Evolutionary conservation across 2,888 invertebrate species (phyloP).

Genomic region (Apeira syringaria): DNA sequence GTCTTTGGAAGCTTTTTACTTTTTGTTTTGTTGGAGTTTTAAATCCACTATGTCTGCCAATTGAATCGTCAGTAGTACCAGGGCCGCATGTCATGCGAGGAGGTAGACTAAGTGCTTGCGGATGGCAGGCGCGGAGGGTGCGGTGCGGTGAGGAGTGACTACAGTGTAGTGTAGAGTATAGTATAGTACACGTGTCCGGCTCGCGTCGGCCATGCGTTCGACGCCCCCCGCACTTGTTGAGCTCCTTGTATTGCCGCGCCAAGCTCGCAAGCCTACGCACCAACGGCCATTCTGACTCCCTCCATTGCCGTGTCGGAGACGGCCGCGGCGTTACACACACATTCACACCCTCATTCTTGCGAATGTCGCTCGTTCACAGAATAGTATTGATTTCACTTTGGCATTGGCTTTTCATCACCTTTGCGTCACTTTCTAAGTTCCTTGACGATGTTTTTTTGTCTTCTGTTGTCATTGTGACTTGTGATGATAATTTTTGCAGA

Average conservation of each 20-base stretch:
- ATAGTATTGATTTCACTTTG: conserved; percentile 45
- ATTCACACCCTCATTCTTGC: conserved; percentile 47
- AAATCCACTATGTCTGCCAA: conserved; percentile 77
- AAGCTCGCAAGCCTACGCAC: conserved; percentile 34
- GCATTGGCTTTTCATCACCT: conserved; percentile 12
- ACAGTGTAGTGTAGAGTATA: no score
- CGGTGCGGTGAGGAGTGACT: conserved; percentile 39
- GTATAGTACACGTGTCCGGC: conserved; percentile 75
- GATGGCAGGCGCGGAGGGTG: conserved; percentile 38
- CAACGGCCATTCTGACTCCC: conserved; percentile 28
- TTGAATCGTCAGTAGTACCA: conserved; percentile 67
- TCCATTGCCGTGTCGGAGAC: no score
- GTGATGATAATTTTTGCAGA: neutral
- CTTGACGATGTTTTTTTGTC: conserved; percentile 1
- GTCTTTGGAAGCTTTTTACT: no score
- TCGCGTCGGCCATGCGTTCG: conserved; percentile 73
- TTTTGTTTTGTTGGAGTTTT: conserved; percentile 45
- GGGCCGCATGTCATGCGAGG: conserved; percentile 54
- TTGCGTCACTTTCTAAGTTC: conserved; percentile 13
- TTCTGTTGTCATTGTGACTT: neutral
- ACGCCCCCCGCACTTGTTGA: conserved; percentile 75
- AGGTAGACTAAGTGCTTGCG: conserved; percentile 53
- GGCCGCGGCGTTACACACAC: conserved; percentile 35
- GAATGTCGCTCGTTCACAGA: conserved; percentile 35
- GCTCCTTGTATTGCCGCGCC: conserved; percentile 45